Evolutionary conservation across 2,797 vertebrate genomes (phyloP).

Genomic region (Falco rusticolus): DNA sequence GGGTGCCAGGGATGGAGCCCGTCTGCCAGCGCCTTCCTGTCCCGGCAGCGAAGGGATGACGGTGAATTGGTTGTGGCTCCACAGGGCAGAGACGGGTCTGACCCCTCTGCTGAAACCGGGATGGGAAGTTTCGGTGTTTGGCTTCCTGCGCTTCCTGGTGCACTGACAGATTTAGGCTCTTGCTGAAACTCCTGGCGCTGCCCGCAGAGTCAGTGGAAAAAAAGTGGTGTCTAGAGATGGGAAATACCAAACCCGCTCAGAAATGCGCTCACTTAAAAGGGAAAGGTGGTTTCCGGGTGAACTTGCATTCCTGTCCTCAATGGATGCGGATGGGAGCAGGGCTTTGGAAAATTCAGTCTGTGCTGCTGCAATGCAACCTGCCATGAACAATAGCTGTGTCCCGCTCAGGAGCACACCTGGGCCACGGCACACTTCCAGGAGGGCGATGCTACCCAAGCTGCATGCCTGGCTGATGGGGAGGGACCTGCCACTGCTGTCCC

Average conservation of each 20-base stretch:
- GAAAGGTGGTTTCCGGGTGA: conserved; percentile 56
- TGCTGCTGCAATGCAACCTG: neutral
- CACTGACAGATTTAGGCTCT: conserved; percentile 40
- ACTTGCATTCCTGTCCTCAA: conserved; percentile 1
- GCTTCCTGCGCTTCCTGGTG: conserved; percentile 52
- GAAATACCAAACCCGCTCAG: conserved; percentile 44
- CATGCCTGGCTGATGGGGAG: neutral
- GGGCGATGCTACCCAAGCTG: neutral
- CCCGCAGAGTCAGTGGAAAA: conserved; percentile 49
- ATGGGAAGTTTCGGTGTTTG: conserved; percentile 23
- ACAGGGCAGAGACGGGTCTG: neutral
- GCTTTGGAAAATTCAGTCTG: neutral
- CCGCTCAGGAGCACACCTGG: neutral
- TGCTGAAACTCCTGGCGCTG: conserved; percentile 17
- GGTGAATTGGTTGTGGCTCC: neutral
- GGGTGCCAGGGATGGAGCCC: neutral
- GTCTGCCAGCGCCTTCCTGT: conserved; percentile 37
- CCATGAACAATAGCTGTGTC: neutral
- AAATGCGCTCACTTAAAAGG: conserved; percentile 16
- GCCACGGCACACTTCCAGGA: neutral
- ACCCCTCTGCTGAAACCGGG: conserved; percentile 30
- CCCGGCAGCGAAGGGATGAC: neutral
- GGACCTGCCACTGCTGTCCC: neutral
- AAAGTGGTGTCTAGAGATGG: conserved; percentile 44
- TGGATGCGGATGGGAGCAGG: neutral